Conservation (phyloP, 2,113 vertebrate species). For the Corythornis cristatus region DNA sequence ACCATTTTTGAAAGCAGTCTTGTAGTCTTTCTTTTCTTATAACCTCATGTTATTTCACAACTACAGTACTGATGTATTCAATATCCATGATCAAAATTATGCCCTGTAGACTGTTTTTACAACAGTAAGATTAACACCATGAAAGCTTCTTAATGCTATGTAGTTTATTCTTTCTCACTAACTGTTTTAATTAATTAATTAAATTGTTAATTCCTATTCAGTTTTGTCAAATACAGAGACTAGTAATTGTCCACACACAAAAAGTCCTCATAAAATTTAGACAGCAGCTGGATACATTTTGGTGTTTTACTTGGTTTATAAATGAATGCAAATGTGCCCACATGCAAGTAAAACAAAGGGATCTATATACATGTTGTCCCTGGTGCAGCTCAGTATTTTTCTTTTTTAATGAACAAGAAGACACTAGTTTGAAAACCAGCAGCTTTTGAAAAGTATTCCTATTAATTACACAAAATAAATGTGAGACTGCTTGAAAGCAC, state of each 20-base stretch:
- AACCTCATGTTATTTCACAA: background rate
- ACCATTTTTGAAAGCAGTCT: background rate
- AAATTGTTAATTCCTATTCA: background rate
- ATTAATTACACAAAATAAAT: background rate
- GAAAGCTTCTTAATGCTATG: background rate
- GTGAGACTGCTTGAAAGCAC: conserved; percentile 15
- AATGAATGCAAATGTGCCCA: background rate
- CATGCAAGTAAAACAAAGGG: background rate
- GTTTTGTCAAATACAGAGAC: background rate
- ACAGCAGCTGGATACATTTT: background rate
- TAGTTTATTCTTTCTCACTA: background rate
- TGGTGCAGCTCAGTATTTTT: rapidly evolving
- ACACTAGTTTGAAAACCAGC: background rate
- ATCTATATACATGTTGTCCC: background rate
- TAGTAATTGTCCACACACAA: background rate
- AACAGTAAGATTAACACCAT: background rate
- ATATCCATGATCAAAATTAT: background rate
- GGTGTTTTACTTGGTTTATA: background rate
- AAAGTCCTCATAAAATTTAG: background rate
- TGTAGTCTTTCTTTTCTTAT: background rate
- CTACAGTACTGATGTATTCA: background rate
- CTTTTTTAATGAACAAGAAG: background rate
- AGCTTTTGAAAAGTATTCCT: background rate
- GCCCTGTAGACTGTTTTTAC: background rate
- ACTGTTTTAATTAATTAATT: background rate